Base-by-base conservation (phyloP, 2,113 vertebrate species). In the Xerus inauris region DNA sequence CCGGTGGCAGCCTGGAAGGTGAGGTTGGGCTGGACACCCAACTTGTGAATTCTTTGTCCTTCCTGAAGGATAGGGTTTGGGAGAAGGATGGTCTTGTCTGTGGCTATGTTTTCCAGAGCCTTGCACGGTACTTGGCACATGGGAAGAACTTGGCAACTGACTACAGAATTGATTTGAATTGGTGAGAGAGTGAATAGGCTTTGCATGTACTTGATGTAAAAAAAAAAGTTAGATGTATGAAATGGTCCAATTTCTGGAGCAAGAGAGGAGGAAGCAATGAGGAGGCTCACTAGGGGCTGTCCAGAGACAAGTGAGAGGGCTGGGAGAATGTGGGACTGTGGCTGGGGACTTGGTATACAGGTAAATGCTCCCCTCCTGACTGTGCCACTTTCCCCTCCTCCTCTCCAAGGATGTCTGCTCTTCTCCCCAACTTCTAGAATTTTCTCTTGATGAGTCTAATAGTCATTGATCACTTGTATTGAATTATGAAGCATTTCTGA, bases 291-390 rank as follows among this genome's bases (percentile, higher is more conserved):
- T 4, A 13, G 57, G 47, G 38, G 5, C 1, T 19, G 0, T 3
- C 6, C 0, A 6, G 49, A 38, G 42, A 38, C n/a, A 24, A 6
- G 85, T 10, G 45, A 47, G 3, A 3, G 11, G 49, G 67, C n/a
- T 8, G 11, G 35, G 30, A 49, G 75, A 10, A n/a, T n/a, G 1
- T 0, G 5, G 65, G 0, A 38, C 0, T 0, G 3, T 38, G 40
- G 35, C 5, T 8, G 54, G 57, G 9, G 51, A 32, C 22, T 9
- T 30, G 7, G 16, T 1, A 10, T 1, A n/a, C 19, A 73, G 0
- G 0, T 0, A 26, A 8, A 42, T 26, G 20, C 38, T 19, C n/a
- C 28, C 35, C 42, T 67, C 54, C 13, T 7, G 13, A 16, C 6
- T 4, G 9, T 6, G 2, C 16, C 65, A 2, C 49, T 42, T 51